phyloP scores from a whole-genome alignment of 1,140 invertebrate species.

The Drosophila baimaii region DNA sequence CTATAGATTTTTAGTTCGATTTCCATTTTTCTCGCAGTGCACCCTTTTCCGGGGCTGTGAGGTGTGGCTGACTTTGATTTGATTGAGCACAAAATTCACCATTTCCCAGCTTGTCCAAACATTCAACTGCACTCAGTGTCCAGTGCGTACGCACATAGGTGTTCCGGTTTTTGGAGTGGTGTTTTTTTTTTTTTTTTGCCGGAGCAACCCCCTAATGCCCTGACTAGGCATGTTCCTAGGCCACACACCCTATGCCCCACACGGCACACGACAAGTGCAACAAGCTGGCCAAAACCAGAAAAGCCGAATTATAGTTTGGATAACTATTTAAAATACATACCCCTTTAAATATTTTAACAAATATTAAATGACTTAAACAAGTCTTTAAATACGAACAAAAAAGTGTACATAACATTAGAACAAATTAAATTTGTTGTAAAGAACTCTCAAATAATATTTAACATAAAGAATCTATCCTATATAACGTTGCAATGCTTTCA shows the following conservation, averaged over 20 bases:
- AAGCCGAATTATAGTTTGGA: not conserved
- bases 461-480: no score
- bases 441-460: no score
- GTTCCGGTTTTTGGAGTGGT: slow-evolving; percentile 22
- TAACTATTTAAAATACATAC: not conserved
- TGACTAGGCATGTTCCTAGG: slow-evolving; percentile 41
- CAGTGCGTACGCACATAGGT: slow-evolving; percentile 19
- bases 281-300: slow-evolving; percentile 50
- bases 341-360: not conserved
- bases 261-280: slow-evolving; percentile 45
- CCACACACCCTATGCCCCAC: slow-evolving; percentile 5
- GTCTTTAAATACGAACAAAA: no score
- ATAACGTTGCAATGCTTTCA: no score
- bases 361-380: not conserved
- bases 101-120: slow-evolving; percentile 42
- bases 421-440: no score
- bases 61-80: slow-evolving; percentile 45
- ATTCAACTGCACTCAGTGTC: slow-evolving; percentile 27
- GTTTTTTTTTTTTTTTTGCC: not conserved
- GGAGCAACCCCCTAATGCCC: slow-evolving; percentile 16
- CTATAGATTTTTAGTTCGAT: no score
- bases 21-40: slow-evolving; percentile 6
- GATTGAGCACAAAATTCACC: slow-evolving; percentile 43
- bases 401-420: no score
- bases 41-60: not conserved